phyloP scores from a whole-genome alignment of 2,888 invertebrate species.

The Prosopocoilus inquinatus region DNA sequence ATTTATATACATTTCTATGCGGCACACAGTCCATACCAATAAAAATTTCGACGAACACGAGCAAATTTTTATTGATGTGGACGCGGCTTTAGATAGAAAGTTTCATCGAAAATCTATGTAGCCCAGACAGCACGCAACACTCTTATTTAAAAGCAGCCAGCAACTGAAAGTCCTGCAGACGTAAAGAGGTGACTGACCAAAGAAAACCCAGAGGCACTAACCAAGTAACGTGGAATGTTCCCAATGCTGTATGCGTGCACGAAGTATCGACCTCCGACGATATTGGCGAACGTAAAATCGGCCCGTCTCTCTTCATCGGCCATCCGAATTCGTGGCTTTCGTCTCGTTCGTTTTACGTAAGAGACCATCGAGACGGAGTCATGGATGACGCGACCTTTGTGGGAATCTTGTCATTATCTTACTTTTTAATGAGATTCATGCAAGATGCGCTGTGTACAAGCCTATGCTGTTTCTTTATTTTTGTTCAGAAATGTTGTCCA shows the following conservation, averaged over 20 bases:
- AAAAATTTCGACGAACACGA: too few species aligned
- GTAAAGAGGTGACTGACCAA: conserved; percentile 34
- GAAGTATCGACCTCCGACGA: conserved; percentile 11
- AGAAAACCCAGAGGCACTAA: conserved; percentile 28
- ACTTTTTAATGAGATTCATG: conserved; percentile 10
- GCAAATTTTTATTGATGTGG: too few species aligned
- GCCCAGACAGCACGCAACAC: conserved; percentile 4
- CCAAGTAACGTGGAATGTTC: conserved; percentile 30
- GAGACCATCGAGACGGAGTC: conserved; percentile 11
- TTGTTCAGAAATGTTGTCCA: too few species aligned
- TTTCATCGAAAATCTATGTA: too few species aligned
- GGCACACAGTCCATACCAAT: too few species aligned
- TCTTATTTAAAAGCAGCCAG: background rate
- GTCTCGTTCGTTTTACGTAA: conserved; percentile 19
- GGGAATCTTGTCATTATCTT: conserved; percentile 27
- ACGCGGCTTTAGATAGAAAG: too few species aligned
- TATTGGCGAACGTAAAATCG: conserved; percentile 6
- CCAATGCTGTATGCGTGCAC: conserved; percentile 26
- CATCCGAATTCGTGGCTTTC: conserved; percentile 3
- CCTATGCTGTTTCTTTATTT: too few species aligned
- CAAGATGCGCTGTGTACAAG: conserved; percentile 1
- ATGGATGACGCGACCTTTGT: conserved; percentile 24
- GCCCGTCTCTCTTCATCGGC: conserved; percentile 18
- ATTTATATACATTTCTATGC: too few species aligned
- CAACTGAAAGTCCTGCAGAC: conserved; percentile 22